Evolutionary conservation across 1,140 invertebrate genomes (phyloP).

Genomic region (Trichomalopsis sarcophagae): DNA sequence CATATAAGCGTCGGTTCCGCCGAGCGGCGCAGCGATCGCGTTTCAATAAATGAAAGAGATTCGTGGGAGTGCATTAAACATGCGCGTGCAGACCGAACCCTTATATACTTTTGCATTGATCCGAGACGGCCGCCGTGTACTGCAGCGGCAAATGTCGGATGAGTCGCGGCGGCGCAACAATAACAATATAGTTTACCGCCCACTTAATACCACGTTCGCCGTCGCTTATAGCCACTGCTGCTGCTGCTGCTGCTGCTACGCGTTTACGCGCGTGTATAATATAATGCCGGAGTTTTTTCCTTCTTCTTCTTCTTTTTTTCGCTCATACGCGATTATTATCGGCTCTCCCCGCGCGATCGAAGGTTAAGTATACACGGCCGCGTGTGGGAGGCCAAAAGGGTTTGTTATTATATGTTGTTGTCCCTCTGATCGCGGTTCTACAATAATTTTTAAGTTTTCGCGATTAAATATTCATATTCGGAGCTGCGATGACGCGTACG

Average conservation of each 20-base stretch:
- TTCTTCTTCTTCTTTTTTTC: not conserved
- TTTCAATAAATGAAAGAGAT: slow-evolving; percentile 39
- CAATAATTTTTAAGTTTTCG: not conserved
- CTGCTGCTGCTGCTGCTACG: too few relatives aligned
- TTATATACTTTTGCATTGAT: slow-evolving; percentile 31
- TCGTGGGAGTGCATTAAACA: not conserved
- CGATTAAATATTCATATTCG: too few relatives aligned
- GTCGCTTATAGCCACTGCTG: too few relatives aligned
- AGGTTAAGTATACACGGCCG: slow-evolving; percentile 26
- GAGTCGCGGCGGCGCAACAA: not conserved
- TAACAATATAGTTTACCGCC: slow-evolving; percentile 37
- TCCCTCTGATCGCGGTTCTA: not conserved
- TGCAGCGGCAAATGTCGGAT: slow-evolving; percentile 21
- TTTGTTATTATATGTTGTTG: slow-evolving; percentile 9
- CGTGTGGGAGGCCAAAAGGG: slow-evolving; percentile 21
- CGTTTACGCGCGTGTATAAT: not conserved
- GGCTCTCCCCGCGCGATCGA: slow-evolving; percentile 18
- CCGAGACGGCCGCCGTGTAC: not conserved
- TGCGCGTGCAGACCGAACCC: not conserved
- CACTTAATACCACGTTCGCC: slow-evolving; percentile 28
- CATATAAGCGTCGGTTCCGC: too few relatives aligned
- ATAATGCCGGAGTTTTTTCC: not conserved
- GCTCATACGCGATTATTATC: not conserved
- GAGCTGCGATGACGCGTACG: too few relatives aligned
- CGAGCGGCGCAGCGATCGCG: not conserved